Percentiles rank a stretch among this genome's conserved stretches.
These are phyloP conservation scores for Cygnus olor DNA, from an alignment of 2,797 vertebrate genomes.

Conservation along the genomic window DNA sequence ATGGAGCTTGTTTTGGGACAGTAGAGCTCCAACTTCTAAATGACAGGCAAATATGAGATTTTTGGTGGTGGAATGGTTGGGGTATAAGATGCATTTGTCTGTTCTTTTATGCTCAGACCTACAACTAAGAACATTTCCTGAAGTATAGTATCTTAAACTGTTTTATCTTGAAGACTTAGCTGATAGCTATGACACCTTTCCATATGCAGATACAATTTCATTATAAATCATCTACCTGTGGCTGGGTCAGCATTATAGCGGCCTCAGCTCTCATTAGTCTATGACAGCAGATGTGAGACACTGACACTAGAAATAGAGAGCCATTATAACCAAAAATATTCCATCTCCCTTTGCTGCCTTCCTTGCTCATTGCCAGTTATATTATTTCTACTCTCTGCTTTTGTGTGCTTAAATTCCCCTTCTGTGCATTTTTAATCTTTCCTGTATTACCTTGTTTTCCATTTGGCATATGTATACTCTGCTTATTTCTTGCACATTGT, in stretches of 20 bases:
- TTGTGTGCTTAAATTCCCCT: constrained; percentile 29
- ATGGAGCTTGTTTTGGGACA: neutral
- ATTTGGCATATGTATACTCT: neutral
- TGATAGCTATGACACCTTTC: constrained; percentile 13
- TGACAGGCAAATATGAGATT: neutral
- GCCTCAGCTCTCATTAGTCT: constrained; percentile 55
- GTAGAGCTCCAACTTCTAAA: neutral
- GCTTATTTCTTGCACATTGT: constrained; percentile 38
- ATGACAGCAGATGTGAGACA: constrained; percentile 50
- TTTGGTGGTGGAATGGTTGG: neutral
- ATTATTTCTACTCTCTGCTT: constrained; percentile 1
- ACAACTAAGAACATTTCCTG: neutral
- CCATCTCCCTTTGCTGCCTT: neutral
- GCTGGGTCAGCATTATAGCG: constrained; percentile 21
- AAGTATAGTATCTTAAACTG: neutral
- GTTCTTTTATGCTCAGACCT: neutral
- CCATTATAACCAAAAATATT: neutral
- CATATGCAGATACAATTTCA: constrained; percentile 11
- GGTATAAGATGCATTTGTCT: neutral
- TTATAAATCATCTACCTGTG: constrained; percentile 18
- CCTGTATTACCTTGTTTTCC: constrained; percentile 18
- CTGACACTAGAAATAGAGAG: constrained; percentile 39
- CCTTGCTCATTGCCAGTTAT: neutral
- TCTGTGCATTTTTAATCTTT: constrained; percentile 11
- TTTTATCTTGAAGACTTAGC: neutral